Evolutionary conservation across 1,140 invertebrate genomes (phyloP), one percentile per base, ranked within the genome.

Genomic region (Thaumetopoea pityocampa): DNA sequence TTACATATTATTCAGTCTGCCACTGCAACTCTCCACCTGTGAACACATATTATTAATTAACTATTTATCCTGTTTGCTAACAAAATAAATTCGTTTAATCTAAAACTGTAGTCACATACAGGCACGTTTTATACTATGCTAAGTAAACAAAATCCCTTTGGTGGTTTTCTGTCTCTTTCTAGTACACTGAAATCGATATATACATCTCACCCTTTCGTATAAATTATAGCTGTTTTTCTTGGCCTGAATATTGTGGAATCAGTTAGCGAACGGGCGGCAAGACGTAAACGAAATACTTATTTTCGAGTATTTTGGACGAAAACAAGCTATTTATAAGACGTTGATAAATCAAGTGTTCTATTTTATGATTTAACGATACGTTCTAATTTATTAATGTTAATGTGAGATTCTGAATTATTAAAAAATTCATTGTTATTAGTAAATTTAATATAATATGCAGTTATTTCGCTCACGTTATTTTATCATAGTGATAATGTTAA

Each of bases 201-300:
- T 30, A 40, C 28, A 32, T 60, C 60, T 28, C 50, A 30, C 36
- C 56, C 51, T 43, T n/a, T n/a, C n/a, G 37, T 67, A 62, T 67
- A 71, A 67, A 56, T 69, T 69, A 71, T 76, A 56, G 58, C 55
- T 67, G 61, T 76, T 71, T 69, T 71, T 61, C 63, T 59, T 55
- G 55, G 54, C 29, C 30, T 51, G 53, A 63, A 70, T 57, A 62
- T 62, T 58, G 52, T 68, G 62, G 41, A 48, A 47, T 41, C 29
- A 42, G 24, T n/a, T 34, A 36, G 37, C 30, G 48, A 51, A 34
- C 46, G n/a, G 51, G 48, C 45, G 37, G 28, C 43, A 52, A 53
- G 52, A 66, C 54, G 57, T 62, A 58, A 67, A 58, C 57, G 58
- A 65, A 72, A 66, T 64, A 66, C 50, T 64, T 66, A 63, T 67